Evolutionary conservation across 2,797 vertebrate species (phyloP), one percentile per base, ranked within the genome.

Genomic region (Sebastolobus alascanus): DNA sequence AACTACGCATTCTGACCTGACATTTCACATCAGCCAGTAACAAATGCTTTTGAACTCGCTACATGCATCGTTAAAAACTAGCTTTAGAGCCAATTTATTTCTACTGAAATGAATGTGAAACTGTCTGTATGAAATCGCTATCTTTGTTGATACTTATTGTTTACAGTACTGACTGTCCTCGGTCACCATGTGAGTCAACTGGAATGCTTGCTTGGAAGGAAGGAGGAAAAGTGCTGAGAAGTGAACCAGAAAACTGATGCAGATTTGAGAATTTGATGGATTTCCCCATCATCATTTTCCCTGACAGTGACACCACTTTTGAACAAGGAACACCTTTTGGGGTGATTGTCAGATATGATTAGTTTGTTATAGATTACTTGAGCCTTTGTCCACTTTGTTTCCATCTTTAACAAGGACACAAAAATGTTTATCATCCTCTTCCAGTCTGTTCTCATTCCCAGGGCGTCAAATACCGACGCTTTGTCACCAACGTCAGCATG

Each of bases 91-190:
- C 22, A 27, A 14, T 54, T 46, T 75, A 29, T 33, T 18, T 33
- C 25, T 54, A 12, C n/a, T 50, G 12, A 20, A 58, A 16, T 20
- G 33, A 43, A 80, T 40, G 40, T 73, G 18, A 69, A 73, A 73
- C n/a, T 58, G 6, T 38, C 13, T 33, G 31, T 22, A 10, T 43
- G 25, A 72, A 38, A 37, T 50, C 18, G 1, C 12, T 79, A 82
- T 79, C 76, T 84, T 61, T 54, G 29, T 29, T 2, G 7, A 72
- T 70, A 73, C 60, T 77, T 38, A 27, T 12, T 80, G 35, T 85
- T 85, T 67, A 75, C 38, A 11, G 40, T 27, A 60, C 59, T 40
- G 16, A 20, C 16, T 79, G 71, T 81, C 63, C 64, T 77, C 70
- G 66, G 20, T 67, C 25, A 54, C 74, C 27, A 22, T 50, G 52